Evolutionary conservation across 2,113 vertebrate genomes (phyloP).

Genomic region (Gadus macrocephalus): DNA sequence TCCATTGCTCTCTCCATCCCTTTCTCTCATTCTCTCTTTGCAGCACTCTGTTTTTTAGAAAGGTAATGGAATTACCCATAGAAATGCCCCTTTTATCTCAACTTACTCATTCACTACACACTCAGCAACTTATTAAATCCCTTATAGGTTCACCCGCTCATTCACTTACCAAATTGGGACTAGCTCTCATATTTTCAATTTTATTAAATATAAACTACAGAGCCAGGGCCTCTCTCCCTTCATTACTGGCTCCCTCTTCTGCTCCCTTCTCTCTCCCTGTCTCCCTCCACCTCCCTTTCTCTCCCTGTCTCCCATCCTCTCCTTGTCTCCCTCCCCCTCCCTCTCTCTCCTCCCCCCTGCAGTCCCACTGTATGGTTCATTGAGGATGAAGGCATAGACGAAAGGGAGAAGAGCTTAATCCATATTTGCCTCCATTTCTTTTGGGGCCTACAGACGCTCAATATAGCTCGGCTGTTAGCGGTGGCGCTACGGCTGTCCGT

Average conservation of each 20-base stretch:
- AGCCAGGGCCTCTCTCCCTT: background rate
- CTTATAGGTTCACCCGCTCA: background rate
- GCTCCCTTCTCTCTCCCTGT: background rate
- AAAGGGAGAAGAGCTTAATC: slow-evolving; percentile 53
- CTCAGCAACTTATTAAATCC: no score
- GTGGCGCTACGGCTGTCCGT: slow-evolving; percentile 63
- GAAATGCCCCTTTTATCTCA: no score
- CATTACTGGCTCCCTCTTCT: background rate
- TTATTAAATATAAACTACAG: background rate
- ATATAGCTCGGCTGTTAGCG: slow-evolving; percentile 58
- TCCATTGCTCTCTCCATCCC: background rate
- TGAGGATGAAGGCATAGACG: slow-evolving; percentile 20
- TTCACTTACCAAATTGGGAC: background rate
- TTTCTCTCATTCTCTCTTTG: slow-evolving; percentile 3
- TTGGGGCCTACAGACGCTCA: slow-evolving; percentile 48
- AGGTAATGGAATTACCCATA: no score
- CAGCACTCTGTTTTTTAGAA: background rate
- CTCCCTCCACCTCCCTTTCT: background rate
- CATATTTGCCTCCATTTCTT: slow-evolving; percentile 48
- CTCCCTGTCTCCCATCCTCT: background rate
- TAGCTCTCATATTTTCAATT: background rate
- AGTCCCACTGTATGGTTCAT: no score
- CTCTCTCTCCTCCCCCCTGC: no score
- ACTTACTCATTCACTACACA: no score
- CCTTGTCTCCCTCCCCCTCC: background rate